phyloP scores from a whole-genome alignment of 2,888 invertebrate species.

The Rhorus exstirpatorius region DNA sequence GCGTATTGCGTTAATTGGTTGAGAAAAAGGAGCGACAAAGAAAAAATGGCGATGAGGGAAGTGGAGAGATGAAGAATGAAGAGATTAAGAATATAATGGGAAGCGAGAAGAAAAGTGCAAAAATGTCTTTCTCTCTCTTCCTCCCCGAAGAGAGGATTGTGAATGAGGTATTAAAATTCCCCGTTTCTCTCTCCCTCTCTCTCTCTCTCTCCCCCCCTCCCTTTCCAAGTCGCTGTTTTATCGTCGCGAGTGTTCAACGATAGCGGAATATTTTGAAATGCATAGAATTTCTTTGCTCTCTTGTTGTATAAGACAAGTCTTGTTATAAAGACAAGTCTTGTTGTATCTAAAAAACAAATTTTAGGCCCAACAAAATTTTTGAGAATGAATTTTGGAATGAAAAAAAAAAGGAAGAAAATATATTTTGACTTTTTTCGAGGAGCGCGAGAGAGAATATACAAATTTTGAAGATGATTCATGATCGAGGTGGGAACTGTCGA shows the following conservation, averaged over 20 bases:
- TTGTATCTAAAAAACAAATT: slow-evolving; percentile 32
- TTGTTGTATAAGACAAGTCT: background rate
- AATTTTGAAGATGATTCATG: background rate
- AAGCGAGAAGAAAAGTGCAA: slow-evolving; percentile 13
- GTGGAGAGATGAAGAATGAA: slow-evolving; percentile 51
- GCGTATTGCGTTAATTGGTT: slow-evolving; percentile 56
- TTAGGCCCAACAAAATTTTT: slow-evolving; percentile 2
- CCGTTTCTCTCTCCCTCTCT: slow-evolving; percentile 8
- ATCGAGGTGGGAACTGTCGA: background rate
- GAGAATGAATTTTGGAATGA: slow-evolving; percentile 15
- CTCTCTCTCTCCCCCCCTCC: background rate
- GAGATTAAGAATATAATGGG: slow-evolving; percentile 53
- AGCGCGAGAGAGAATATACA: background rate
- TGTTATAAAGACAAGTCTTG: too few relatives aligned
- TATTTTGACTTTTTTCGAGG: background rate
- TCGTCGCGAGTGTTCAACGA: slow-evolving; percentile 46
- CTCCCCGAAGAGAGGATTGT: background rate
- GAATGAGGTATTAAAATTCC: slow-evolving; percentile 14
- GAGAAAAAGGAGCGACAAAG: slow-evolving; percentile 34
- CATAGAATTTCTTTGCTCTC: slow-evolving; percentile 46
- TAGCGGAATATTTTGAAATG: slow-evolving; percentile 55
- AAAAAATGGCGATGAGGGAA: slow-evolving; percentile 36
- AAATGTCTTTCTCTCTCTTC: slow-evolving; percentile 2
- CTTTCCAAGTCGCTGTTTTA: slow-evolving; percentile 28
- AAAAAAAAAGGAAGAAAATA: background rate